Percentiles rank a stretch among this genome's conserved stretches.
phyloP scores from a whole-genome alignment of 2,113 vertebrate species.

The Lampris megalopsis region DNA sequence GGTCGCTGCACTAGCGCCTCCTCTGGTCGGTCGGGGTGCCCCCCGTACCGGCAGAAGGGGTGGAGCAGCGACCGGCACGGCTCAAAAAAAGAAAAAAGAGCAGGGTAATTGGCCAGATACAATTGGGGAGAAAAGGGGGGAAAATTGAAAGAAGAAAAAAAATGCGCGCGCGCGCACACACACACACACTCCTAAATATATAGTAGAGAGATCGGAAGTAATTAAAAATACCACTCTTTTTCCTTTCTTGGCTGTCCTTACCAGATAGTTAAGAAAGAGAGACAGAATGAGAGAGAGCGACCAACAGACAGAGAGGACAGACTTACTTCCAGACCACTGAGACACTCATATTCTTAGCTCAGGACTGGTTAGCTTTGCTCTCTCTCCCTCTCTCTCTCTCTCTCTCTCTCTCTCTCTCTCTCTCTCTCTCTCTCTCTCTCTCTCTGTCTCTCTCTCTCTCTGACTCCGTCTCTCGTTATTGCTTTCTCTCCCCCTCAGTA shows the following conservation, averaged over 20 bases:
- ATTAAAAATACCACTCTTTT: conserved; percentile 48
- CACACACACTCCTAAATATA: conserved; percentile 23
- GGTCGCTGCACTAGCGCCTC: too few relatives aligned
- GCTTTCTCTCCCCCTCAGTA: not conserved
- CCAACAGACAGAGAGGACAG: not conserved
- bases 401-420: conserved; percentile 4
- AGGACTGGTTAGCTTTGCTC: not conserved
- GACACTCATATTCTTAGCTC: conserved; percentile 19
- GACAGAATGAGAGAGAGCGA: not conserved
- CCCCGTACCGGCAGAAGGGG: too few relatives aligned
- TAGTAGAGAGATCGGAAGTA: conserved; percentile 39
- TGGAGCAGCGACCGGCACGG: too few relatives aligned
- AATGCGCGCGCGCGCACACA: not conserved
- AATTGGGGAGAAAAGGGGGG: too few relatives aligned
- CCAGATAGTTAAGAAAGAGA: not conserved
- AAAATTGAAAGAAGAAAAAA: too few relatives aligned
- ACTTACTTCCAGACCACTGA: conserved; percentile 51
- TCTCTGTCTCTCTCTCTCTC: not conserved
- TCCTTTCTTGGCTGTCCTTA: not conserved
- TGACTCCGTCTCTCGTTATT: conserved; percentile 10
- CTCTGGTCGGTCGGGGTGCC: too few relatives aligned
- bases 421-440: conserved; percentile 13
- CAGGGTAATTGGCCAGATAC: too few relatives aligned
- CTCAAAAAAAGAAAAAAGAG: too few relatives aligned
- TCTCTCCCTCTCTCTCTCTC: not conserved